Percentiles rank a stretch among this genome's conserved stretches.
phyloP scores from a whole-genome alignment of 2,113 vertebrate genomes.

The Bufo bufo region DNA sequence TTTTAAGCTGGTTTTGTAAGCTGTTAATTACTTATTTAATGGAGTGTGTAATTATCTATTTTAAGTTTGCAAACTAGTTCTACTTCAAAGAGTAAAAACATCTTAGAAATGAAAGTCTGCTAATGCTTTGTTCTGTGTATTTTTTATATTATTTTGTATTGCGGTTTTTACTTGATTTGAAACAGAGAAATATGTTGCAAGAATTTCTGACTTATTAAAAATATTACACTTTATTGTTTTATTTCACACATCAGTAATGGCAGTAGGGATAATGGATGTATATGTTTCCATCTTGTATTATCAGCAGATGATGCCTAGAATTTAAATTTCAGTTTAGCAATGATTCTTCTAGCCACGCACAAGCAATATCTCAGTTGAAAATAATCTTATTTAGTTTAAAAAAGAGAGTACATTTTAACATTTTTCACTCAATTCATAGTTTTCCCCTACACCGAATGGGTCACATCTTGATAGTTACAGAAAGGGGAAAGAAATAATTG shows the following conservation, averaged over 20 bases:
- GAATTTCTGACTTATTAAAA: constrained; percentile 2
- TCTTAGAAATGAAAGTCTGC: constrained; percentile 75
- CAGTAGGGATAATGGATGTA: neutral
- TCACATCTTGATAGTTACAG: no score
- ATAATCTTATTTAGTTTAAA: no score
- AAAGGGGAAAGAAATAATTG: no score
- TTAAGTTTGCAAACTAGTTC: constrained; percentile 79
- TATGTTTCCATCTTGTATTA: neutral
- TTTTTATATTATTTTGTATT: constrained; percentile 28
- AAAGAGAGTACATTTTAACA: no score
- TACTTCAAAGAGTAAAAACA: constrained; percentile 76
- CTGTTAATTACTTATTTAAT: constrained; percentile 87
- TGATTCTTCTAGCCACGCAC: neutral
- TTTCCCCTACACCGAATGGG: no score
- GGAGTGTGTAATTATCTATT: constrained; percentile 84
- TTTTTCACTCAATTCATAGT: no score
- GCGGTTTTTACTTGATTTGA: neutral
- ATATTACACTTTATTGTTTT: constrained; percentile 19
- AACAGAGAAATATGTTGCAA: constrained; percentile 15
- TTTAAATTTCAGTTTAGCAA: neutral
- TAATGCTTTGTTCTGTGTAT: constrained; percentile 33
- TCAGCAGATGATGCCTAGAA: neutral
- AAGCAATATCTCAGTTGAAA: no score
- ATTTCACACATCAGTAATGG: constrained; percentile 12
- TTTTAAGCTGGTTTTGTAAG: constrained; percentile 75